phyloP scores from a whole-genome alignment of 1,140 invertebrate species.

The Oppia nitens region DNA sequence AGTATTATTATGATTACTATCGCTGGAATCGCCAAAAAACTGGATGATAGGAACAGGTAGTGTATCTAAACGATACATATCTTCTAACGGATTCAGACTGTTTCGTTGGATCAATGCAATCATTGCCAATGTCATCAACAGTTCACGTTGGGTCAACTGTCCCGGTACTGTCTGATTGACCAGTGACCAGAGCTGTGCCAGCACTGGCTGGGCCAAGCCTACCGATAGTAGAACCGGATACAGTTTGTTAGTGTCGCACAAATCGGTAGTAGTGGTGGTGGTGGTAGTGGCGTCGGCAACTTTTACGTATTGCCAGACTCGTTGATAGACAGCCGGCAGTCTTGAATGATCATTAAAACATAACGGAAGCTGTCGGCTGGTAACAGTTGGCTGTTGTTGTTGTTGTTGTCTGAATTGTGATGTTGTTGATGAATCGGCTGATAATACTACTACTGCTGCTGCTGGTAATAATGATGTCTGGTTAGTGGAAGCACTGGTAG shows the following conservation, averaged over 20 bases:
- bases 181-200: constrained; percentile 45
- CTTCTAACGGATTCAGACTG: background rate
- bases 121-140: constrained; percentile 41
- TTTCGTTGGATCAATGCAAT: constrained; percentile 42
- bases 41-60: constrained; percentile 5
- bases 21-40: background rate
- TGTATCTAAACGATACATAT: background rate
- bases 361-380: background rate
- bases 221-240: constrained; percentile 43
- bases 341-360: background rate
- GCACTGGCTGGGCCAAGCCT: constrained; percentile 37
- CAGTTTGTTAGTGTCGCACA: constrained; percentile 37
- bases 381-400: too few species aligned
- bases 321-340: constrained; percentile 1
- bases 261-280: too few species aligned
- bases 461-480: too few species aligned
- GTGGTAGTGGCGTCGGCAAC: background rate
- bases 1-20: background rate
- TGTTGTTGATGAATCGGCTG: background rate
- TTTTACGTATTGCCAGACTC: constrained; percentile 4
- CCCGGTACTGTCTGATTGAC: constrained; percentile 42
- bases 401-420: too few species aligned
- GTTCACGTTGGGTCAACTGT: constrained; percentile 39
- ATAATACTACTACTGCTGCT: too few species aligned
- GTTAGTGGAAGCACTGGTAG: too few species aligned